Evolutionary conservation across 2,797 vertebrate species (phyloP).

Genomic region (Sebastes baramenuke): DNA sequence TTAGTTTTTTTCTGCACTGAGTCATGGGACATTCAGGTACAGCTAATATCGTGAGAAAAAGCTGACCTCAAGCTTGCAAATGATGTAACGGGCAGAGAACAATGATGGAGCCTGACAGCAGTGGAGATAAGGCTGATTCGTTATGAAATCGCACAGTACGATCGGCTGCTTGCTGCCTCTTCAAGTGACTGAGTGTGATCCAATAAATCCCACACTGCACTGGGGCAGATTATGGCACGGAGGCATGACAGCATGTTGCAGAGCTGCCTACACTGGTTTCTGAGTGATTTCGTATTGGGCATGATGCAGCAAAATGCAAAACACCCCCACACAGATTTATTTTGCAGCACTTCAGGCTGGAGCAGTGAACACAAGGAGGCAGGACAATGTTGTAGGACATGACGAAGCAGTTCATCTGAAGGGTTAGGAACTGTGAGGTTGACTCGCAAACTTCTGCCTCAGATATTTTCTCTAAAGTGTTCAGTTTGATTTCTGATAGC

Average conservation of each 20-base stretch:
- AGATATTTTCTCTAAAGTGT: not conserved
- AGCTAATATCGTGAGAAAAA: constrained; percentile 17
- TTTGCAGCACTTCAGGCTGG: constrained; percentile 10
- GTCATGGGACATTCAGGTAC: constrained; percentile 46
- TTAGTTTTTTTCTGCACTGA: not conserved
- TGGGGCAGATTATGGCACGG: constrained; percentile 40
- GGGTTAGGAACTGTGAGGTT: not conserved
- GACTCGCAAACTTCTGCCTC: not conserved
- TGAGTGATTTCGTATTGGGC: constrained; percentile 3
- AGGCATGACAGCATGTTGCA: constrained; percentile 38
- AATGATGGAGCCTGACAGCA: constrained; percentile 33
- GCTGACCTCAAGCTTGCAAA: constrained; percentile 22
- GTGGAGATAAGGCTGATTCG: constrained; percentile 31
- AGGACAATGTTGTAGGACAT: not conserved
- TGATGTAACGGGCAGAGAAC: constrained; percentile 31
- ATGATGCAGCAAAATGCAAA: constrained; percentile 69
- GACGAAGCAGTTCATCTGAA: not conserved
- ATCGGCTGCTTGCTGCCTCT: constrained; percentile 46
- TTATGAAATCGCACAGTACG: constrained; percentile 49
- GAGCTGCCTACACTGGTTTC: constrained; percentile 30
- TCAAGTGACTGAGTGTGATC: constrained; percentile 35
- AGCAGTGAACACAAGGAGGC: not conserved
- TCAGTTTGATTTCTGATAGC: not conserved
- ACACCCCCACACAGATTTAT: constrained; percentile 32
- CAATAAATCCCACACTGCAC: constrained; percentile 62